A percentile compares a stretch with the other conserved stretches of the same genome.
These are phyloP conservation scores for Papilio elwesi DNA, from an alignment of 2,888 invertebrate species.

Conservation along the genomic window DNA sequence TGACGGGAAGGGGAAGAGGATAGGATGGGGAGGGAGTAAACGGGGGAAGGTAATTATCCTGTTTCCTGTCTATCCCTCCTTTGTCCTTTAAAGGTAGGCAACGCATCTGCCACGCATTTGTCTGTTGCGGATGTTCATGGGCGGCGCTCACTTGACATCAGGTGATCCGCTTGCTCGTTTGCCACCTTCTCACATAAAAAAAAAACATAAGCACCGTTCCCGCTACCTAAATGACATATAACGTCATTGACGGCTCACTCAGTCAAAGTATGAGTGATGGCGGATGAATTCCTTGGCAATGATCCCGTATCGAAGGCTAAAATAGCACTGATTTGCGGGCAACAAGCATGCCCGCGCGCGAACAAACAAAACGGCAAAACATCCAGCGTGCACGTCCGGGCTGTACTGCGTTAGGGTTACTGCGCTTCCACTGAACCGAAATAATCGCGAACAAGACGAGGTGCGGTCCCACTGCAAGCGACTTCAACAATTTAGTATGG, in stretches of 20 bases:
- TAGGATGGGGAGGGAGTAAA: too few species aligned
- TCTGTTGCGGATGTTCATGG: too few species aligned
- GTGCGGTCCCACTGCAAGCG: slow-evolving; percentile 46
- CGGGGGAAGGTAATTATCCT: too few species aligned
- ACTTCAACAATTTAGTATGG: neutral
- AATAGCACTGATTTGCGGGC: slow-evolving; percentile 15
- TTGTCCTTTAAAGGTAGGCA: too few species aligned
- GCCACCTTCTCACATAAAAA: too few species aligned
- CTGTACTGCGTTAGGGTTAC: slow-evolving; percentile 56
- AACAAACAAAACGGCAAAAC: slow-evolving; percentile 30
- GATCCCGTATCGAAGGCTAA: slow-evolving; percentile 18
- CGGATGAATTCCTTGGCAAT: slow-evolving; percentile 18
- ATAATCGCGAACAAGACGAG: slow-evolving; percentile 59
- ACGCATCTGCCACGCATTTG: too few species aligned
- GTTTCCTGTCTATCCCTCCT: too few species aligned
- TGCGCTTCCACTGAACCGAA: slow-evolving; percentile 70
- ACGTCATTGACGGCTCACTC: neutral
- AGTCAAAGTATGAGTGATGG: slow-evolving; percentile 4
- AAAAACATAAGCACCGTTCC: too few species aligned
- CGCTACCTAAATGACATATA: neutral
- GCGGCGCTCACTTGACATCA: too few species aligned
- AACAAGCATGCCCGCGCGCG: slow-evolving; percentile 26
- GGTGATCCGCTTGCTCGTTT: too few species aligned
- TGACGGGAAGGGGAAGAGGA: too few species aligned
- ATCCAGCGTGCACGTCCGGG: slow-evolving; percentile 55